Evolutionary conservation across 2,797 vertebrate genomes (phyloP).

Genomic region (Coendou prehensilis): DNA sequence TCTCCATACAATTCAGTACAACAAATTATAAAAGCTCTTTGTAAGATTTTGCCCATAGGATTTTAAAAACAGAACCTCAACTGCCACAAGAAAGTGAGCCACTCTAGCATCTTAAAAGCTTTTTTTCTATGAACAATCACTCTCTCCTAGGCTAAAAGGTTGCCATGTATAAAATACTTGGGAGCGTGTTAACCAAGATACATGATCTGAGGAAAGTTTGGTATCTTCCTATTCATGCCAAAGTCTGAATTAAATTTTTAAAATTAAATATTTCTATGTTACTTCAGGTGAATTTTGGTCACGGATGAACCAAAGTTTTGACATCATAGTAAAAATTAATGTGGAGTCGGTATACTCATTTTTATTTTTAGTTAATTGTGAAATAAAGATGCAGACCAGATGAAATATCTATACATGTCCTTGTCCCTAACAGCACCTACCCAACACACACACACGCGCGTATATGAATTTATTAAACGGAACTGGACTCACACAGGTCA

Average conservation of each 20-base stretch:
- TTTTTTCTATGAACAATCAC: background rate
- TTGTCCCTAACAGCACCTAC: background rate
- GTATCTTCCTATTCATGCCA: background rate
- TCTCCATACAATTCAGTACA: constrained; percentile 80
- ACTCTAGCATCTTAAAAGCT: background rate
- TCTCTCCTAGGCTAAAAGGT: background rate
- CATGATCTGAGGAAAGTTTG: background rate
- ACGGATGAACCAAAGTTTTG: constrained; percentile 17
- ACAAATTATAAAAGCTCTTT: constrained; percentile 84
- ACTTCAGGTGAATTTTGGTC: constrained; percentile 40
- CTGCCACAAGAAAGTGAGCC: constrained; percentile 39
- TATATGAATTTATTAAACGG: background rate
- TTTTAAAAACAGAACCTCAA: constrained; percentile 75
- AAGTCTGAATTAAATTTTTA: constrained; percentile 12
- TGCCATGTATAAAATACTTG: background rate
- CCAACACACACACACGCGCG: background rate
- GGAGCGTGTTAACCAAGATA: background rate
- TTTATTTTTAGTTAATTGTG: constrained; percentile 27
- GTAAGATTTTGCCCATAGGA: constrained; percentile 78
- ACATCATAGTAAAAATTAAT: constrained; percentile 1
- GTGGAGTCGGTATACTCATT: background rate
- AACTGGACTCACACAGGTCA: background rate
- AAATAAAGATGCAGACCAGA: constrained; percentile 42
- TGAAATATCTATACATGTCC: background rate
- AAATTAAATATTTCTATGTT: constrained; percentile 38